These are phyloP conservation scores for Standfussiana lucernea DNA, from an alignment of 2,888 invertebrate species.

Conservation along the genomic window DNA sequence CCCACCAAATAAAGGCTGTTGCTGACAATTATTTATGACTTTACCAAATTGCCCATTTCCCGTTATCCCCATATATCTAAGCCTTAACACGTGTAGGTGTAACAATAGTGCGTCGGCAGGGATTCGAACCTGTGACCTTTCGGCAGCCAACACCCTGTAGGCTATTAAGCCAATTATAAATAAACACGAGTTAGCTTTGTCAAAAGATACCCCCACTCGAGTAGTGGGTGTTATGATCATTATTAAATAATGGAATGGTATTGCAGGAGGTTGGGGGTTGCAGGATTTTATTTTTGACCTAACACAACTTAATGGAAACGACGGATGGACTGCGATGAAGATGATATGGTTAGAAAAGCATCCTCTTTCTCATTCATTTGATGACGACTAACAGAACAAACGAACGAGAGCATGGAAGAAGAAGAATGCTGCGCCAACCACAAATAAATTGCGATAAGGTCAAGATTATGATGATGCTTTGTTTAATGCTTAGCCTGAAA, in stretches of 20 bases:
- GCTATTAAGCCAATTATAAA: conserved; percentile 56
- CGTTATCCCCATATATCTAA: conserved; percentile 3
- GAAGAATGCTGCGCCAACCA: neutral
- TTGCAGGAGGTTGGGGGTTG: neutral
- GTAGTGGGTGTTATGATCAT: conserved; percentile 37
- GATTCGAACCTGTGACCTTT: conserved; percentile 55
- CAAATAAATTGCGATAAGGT: neutral
- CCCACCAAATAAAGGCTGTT: neutral
- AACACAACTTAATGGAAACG: neutral
- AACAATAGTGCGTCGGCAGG: conserved; percentile 46
- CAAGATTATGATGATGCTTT: neutral
- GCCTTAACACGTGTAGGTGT: conserved; percentile 46
- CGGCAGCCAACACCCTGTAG: conserved; percentile 28
- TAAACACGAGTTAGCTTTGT: conserved; percentile 45
- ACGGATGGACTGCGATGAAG: neutral
- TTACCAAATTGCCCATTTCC: conserved; percentile 10
- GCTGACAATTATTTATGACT: neutral
- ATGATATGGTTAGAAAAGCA: neutral
- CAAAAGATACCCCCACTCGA: conserved; percentile 27
- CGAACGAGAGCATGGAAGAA: too few species aligned
- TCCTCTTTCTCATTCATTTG: too few species aligned
- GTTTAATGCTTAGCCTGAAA: too few species aligned
- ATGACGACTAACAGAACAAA: too few species aligned
- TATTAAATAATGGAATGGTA: neutral
- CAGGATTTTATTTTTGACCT: neutral